Base-by-base conservation (phyloP, 2,888 invertebrate species). In the Hydraecia micacea region DNA sequence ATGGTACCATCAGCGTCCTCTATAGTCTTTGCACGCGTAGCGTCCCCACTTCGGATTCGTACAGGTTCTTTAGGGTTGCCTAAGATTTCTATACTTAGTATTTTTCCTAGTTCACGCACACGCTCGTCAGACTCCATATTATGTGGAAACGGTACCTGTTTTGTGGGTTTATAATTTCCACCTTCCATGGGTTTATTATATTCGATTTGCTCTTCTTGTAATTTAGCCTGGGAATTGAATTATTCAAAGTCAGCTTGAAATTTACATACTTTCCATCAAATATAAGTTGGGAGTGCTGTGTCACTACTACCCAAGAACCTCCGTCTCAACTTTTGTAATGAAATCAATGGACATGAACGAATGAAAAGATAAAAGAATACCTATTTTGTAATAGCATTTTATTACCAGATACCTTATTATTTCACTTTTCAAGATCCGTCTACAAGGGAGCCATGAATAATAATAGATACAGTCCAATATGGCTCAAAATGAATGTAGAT, bases 61-160 rank as follows among this genome's bases (percentile, higher is more conserved):
- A 0, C 18, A 49, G 8, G 1, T 15, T 28, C 15, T 52, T 42
- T 36, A n/a, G 80, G 52, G 28, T 25, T 36, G 36, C 11, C 80
- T 36, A 68, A 78, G 36, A 55, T 25, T 83, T 83, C 60, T 55
- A 67, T 63, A 32, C 6, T 62, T 13, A 46, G 21, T 55, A 21
- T n/a, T 83, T 32, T 49, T 21, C n/a, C 42, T 9, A 7, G 13
- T 66, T n/a, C 28, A 65, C 2, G 1, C 5, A 65, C 1, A 18
- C 2, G 4, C 52, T 74, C n/a, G 0, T 76, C 79, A 32, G 79
- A 65, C 6, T 1, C 5, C 13, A 0, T 18, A 7, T 0, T 18
- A 7, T 0, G 0, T 49, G 2, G 7, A 11, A 75, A 60, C 28
- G 28, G 55, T 42, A n/a, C 0, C 25, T 28, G 32, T 21, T 25